Percentiles rank a stretch among this genome's conserved stretches.
Conservation (phyloP, 2,797 vertebrate genomes). For the Meriones psammophilus region DNA sequence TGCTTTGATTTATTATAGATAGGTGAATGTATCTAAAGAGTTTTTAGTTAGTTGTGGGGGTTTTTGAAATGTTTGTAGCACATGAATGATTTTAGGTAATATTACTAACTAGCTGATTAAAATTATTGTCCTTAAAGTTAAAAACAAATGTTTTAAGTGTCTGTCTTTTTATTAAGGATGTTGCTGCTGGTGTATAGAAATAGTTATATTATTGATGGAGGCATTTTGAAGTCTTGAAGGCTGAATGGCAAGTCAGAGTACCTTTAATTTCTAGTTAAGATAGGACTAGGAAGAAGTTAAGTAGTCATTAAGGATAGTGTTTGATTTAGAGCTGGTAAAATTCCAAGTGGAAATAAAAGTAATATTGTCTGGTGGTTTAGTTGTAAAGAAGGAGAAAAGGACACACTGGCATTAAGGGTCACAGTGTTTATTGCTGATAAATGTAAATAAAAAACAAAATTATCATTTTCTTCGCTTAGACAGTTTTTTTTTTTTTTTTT, state of each 20-base stretch:
- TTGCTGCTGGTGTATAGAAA: neutral
- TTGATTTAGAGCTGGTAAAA: neutral
- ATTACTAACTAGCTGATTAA: neutral
- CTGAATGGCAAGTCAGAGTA: neutral
- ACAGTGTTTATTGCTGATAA: too few species aligned
- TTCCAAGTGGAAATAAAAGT: neutral
- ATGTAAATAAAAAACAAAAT: neutral
- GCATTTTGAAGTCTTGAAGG: conserved; percentile 5
- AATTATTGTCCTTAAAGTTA: conserved; percentile 41
- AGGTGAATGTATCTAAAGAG: conserved; percentile 24
- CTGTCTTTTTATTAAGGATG: neutral
- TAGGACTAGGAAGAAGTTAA: conserved; percentile 15
- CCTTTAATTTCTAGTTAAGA: conserved; percentile 28
- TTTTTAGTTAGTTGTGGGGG: conserved; percentile 48
- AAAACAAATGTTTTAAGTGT: conserved; percentile 34
- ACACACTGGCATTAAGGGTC: neutral
- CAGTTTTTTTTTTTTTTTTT: neutral
- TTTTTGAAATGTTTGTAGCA: conserved; percentile 1
- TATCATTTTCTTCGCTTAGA: neutral
- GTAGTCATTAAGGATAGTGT: conserved; percentile 28
- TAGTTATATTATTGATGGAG: conserved; percentile 60
- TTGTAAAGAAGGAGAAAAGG: neutral
- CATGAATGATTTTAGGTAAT: neutral
- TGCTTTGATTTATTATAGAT: conserved; percentile 42
- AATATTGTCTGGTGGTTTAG: neutral